Evolutionary conservation across 2,888 invertebrate genomes (phyloP).

Genomic region (Caprella mutica): DNA sequence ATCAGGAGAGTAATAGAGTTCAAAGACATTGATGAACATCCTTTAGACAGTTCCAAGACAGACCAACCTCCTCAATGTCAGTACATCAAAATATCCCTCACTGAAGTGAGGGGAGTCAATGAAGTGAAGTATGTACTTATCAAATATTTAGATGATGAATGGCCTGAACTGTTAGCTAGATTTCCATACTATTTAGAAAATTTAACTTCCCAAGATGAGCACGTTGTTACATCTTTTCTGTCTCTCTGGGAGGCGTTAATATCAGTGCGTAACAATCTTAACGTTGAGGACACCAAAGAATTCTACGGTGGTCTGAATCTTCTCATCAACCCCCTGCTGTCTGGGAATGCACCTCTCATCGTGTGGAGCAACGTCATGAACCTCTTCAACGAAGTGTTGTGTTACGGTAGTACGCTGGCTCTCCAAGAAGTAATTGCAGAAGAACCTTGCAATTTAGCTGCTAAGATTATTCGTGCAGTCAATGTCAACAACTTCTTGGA

Average conservation of each 20-base stretch:
- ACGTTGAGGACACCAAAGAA: conserved; percentile 75
- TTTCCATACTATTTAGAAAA: conserved; percentile 44
- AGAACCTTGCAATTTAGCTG: conserved; percentile 75
- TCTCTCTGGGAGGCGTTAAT: conserved; percentile 81
- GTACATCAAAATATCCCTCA: conserved; percentile 43
- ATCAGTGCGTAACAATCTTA: conserved; percentile 78
- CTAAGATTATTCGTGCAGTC: conserved; percentile 71
- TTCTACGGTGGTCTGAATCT: conserved; percentile 69
- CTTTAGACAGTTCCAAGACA: conserved; percentile 56
- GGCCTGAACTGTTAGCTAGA: conserved; percentile 63
- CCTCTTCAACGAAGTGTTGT: conserved; percentile 76
- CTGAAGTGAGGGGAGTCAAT: conserved; percentile 32
- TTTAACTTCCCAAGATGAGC: conserved; percentile 40
- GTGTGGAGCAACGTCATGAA: conserved; percentile 75
- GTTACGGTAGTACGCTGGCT: conserved; percentile 80
- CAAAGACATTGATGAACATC: conserved; percentile 59
- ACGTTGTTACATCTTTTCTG: conserved; percentile 59
- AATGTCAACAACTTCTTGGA: conserved; percentile 68
- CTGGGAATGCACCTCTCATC: conserved; percentile 55
- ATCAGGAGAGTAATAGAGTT: conserved; percentile 78
- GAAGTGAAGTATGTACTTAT: conserved; percentile 74
- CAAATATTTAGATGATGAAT: conserved; percentile 69
- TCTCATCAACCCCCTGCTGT: conserved; percentile 19
- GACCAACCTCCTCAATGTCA: conserved; percentile 38
- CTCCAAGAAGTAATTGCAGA: conserved; percentile 76